Evolutionary conservation across 2,797 vertebrate species (phyloP), one percentile per base, ranked within the genome.

Genomic region (Parauchenoglanis ngamensis): DNA sequence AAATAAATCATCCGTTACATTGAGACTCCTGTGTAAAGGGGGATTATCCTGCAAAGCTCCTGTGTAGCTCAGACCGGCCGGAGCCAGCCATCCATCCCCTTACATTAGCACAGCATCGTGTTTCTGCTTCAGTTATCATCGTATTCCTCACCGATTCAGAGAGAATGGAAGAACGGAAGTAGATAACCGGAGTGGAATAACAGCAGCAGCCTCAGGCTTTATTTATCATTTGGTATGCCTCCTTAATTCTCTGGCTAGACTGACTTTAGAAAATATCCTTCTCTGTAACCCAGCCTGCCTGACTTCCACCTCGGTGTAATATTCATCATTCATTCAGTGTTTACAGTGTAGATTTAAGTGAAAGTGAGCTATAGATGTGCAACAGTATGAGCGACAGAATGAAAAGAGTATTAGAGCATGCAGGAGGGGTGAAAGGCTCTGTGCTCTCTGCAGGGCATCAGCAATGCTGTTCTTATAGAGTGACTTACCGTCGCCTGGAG

Each of bases 401-500:
- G 28, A 3, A 44, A 3, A 44, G 44, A 40, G 56, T 79, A 1
- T 40, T 2, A 61, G 25, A 61, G 57, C 21, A 44, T 6, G 35
- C 31, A 1, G 52, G 0, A 25, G 11, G 5, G 52, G 13, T 0
- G 7, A 1, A 73, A 65, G 0, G 70, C 40, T 46, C 10, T 73
- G 0, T 73, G 6, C 31, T 70, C 31, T 11, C 63, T 67, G n/a
- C 25, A 65, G 25, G 5, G 72, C 19, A 31, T 72, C 68, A 15
- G 0, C 21, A 19, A n/a, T 76, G 2, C 17, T 1, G 0, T 63
- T 46, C n/a, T 81, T 82, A 65, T 31, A 28, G 15, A 31, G 8
- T 35, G 44, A 94, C 95, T 95, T 93, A 99, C 98, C 98, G 94
- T 99, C 98, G 93, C 98, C 98, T 5, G 97, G 97, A 90, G 97